A percentile compares a stretch with the other conserved stretches of the same genome.
phyloP scores from a whole-genome alignment of 64 coral and sea anemone genomes.

The Dendronephthya gigantea region DNA sequence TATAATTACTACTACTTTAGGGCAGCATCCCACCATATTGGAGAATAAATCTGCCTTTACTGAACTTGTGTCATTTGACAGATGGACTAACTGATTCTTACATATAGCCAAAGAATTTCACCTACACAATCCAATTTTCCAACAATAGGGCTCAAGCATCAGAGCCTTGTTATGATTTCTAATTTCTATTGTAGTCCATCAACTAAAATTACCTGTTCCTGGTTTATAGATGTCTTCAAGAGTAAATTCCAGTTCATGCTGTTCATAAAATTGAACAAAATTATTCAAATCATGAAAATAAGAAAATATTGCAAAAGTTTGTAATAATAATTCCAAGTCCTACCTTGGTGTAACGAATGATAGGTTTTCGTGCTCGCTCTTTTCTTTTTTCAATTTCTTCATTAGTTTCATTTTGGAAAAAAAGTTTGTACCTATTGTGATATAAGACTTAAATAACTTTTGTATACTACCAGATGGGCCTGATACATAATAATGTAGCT shows the following conservation, averaged over 20 bases:
- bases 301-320: background rate
- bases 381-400: background rate
- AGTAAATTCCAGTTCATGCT: constrained; percentile 8
- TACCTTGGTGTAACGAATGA: background rate
- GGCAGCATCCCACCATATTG: too few relatives aligned
- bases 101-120: too few relatives aligned
- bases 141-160: too few relatives aligned
- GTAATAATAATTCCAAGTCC: background rate
- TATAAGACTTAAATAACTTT: too few relatives aligned
- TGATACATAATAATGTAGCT: too few relatives aligned
- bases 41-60: too few relatives aligned
- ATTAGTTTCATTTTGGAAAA: background rate
- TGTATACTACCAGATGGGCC: background rate
- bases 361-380: background rate
- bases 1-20: too few relatives aligned
- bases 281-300: background rate
- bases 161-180: too few relatives aligned
- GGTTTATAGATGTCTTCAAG: constrained; percentile 15
- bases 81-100: too few relatives aligned
- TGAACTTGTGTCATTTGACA: too few relatives aligned
- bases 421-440: background rate
- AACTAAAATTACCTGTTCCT: background rate
- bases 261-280: background rate
- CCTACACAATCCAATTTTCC: too few relatives aligned
- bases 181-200: too few relatives aligned